Conservation (phyloP, 2,888 invertebrate genomes). For the Drosophila yooni region DNA sequence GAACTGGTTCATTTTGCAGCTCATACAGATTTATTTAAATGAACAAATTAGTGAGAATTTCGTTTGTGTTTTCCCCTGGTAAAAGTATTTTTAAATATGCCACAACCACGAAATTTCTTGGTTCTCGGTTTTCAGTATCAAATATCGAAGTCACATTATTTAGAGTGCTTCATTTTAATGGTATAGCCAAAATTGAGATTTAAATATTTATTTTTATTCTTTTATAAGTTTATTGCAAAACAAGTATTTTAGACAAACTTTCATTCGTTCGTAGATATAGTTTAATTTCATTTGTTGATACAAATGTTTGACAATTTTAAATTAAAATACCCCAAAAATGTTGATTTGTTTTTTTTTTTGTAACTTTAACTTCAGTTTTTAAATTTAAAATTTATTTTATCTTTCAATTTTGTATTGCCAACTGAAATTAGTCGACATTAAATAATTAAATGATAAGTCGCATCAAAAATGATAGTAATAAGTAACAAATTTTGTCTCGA, state of each 20-base stretch:
- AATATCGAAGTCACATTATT: background rate
- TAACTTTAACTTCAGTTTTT: background rate
- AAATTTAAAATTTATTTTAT: background rate
- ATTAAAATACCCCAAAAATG: background rate
- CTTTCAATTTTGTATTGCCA: background rate
- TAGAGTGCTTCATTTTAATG: too few species aligned
- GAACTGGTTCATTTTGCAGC: background rate
- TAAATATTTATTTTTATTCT: background rate
- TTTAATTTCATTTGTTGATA: background rate
- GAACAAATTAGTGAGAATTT: background rate
- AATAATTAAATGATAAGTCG: background rate
- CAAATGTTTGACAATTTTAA: background rate
- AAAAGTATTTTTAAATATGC: background rate
- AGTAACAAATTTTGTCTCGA: background rate
- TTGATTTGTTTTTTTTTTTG: background rate
- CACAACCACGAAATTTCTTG: background rate
- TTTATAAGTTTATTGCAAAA: background rate
- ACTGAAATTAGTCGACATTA: background rate
- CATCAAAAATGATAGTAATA: background rate
- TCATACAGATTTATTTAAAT: background rate
- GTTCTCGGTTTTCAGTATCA: background rate
- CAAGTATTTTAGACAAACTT: background rate
- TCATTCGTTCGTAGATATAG: background rate
- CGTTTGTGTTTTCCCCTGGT: background rate
- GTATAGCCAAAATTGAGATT: background rate